Conservation (phyloP, 1,140 invertebrate genomes). For the Plodia interpunctella region DNA sequence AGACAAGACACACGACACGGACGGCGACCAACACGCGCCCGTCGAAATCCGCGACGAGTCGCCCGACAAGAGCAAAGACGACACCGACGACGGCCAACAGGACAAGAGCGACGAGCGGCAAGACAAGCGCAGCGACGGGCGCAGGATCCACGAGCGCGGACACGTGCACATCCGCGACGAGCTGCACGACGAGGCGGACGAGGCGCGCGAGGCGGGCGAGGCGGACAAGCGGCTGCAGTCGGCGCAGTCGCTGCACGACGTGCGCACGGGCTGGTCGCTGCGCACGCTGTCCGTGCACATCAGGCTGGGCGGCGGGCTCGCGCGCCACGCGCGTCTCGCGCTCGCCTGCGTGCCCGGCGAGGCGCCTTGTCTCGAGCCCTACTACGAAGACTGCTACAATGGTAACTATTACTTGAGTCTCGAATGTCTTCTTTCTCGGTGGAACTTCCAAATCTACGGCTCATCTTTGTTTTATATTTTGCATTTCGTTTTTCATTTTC, state of each 20-base stretch:
- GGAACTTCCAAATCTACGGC: no score
- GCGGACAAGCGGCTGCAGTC: background rate
- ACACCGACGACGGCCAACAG: no score
- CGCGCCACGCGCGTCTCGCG: conserved; percentile 25
- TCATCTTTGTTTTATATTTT: no score
- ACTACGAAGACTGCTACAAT: conserved; percentile 49
- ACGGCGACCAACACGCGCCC: no score
- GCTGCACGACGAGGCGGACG: background rate
- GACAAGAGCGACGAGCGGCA: background rate
- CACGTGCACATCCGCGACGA: background rate
- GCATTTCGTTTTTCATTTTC: no score
- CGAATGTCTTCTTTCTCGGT: no score
- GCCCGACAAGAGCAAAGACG: background rate
- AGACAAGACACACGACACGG: no score
- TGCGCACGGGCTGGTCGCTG: conserved; percentile 24
- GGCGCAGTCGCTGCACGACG: background rate
- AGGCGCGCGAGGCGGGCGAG: background rate
- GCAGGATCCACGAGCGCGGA: background rate
- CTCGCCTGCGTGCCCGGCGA: conserved; percentile 41
- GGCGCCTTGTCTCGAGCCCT: conserved; percentile 46
- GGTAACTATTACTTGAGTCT: conserved; percentile 11
- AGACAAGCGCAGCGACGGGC: background rate
- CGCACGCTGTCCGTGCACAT: conserved; percentile 34
- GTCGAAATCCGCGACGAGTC: background rate
- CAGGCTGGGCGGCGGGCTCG: conserved; percentile 27